A percentile compares a stretch with the other conserved stretches of the same genome.
These are phyloP conservation scores for Rhopalosiphum nymphaeae DNA, from an alignment of 2,888 invertebrate species.

Conservation along the genomic window DNA sequence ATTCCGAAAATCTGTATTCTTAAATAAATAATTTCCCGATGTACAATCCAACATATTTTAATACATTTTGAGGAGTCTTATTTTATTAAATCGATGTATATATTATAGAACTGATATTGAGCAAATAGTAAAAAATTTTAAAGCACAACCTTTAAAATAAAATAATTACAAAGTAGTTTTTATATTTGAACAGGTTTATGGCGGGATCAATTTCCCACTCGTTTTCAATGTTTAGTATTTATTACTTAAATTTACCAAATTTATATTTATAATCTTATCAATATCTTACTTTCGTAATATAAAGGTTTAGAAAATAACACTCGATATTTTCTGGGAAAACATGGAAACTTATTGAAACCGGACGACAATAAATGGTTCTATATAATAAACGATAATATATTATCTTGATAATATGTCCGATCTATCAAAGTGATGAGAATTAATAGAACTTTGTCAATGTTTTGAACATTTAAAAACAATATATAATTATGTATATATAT, in stretches of 20 bases:
- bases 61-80: not conserved
- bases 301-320: not conserved
- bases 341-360: not conserved
- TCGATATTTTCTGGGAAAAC: not conserved
- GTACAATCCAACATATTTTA: not conserved
- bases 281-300: not conserved
- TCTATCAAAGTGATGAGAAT: not conserved
- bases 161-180: not conserved
- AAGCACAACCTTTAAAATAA: not conserved
- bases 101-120: not conserved
- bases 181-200: not conserved
- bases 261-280: not conserved
- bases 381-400: not conserved
- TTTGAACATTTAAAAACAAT: not conserved
- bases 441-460: not conserved
- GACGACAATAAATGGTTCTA: not conserved
- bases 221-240: not conserved
- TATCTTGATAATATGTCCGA: not conserved
- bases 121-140: not conserved
- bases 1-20: not conserved
- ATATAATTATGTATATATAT: too few relatives aligned
- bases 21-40: not conserved
- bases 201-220: not conserved
- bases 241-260: not conserved
- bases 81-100: not conserved